Evolutionary conservation across 2,113 vertebrate species (phyloP).

Genomic region (Actenoides lindsayi): DNA sequence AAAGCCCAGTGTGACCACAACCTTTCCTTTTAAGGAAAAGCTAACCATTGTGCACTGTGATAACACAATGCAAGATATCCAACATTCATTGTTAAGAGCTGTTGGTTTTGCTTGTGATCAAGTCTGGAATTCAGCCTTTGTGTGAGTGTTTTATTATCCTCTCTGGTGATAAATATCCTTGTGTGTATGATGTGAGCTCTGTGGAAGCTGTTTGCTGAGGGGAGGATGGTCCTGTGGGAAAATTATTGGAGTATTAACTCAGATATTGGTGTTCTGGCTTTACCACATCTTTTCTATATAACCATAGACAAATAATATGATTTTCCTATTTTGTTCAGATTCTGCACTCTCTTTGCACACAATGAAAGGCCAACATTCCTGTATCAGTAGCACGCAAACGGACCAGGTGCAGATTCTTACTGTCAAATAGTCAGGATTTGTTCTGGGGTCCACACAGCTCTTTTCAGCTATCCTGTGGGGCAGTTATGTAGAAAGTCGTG

Average conservation of each 20-base stretch:
- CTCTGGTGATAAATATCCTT: background rate
- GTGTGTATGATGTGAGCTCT: background rate
- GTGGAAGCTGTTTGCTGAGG: background rate
- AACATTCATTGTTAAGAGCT: background rate
- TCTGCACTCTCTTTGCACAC: background rate
- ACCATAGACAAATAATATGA: background rate
- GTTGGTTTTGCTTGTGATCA: background rate
- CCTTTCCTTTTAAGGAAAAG: background rate
- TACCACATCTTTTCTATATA: background rate
- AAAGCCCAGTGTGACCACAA: background rate
- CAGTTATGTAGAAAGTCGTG: background rate
- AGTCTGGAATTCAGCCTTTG: background rate
- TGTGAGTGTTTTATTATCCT: background rate
- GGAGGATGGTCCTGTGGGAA: background rate
- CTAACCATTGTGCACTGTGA: background rate
- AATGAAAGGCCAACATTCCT: background rate
- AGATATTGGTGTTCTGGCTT: background rate
- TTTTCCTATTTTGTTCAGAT: background rate
- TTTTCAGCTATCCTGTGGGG: background rate
- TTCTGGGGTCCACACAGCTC: background rate
- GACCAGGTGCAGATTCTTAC: background rate
- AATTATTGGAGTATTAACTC: background rate
- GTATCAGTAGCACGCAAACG: fast-evolving
- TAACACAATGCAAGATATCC: background rate
- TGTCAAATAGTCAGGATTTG: background rate